phyloP scores from a whole-genome alignment of 2,113 vertebrate species.

The Charadrius vociferus region DNA sequence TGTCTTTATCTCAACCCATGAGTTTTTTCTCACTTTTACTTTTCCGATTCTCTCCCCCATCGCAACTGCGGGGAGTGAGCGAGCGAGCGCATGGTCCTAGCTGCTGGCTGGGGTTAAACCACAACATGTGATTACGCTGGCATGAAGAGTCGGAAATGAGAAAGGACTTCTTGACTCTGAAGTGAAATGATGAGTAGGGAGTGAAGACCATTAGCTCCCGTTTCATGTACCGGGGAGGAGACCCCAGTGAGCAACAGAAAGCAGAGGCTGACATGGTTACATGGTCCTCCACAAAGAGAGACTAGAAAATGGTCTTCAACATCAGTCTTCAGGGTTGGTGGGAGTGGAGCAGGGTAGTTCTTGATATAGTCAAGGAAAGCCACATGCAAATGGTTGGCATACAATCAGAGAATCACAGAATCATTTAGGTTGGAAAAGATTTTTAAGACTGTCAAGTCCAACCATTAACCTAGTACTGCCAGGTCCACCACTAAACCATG shows the following conservation, averaged over 20 bases:
- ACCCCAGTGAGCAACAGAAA: not conserved
- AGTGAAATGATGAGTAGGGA: not conserved
- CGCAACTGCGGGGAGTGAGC: too few relatives aligned
- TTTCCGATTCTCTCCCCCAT: too few relatives aligned
- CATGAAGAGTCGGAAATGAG: not conserved
- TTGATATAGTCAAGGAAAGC: not conserved
- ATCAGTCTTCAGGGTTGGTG: not conserved
- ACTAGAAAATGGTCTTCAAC: not conserved
- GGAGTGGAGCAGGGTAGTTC: not conserved
- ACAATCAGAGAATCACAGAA: too few relatives aligned
- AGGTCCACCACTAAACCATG: not conserved
- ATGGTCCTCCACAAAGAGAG: not conserved
- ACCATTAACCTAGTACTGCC: not conserved
- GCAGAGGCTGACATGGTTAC: not conserved
- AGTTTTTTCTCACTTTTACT: too few relatives aligned
- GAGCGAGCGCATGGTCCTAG: too few relatives aligned
- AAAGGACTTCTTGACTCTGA: not conserved
- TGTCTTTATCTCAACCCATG: too few relatives aligned
- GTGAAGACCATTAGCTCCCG: not conserved
- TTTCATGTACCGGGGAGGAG: fast-evolving
- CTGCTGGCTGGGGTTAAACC: too few relatives aligned
- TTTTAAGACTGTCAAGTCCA: not conserved
- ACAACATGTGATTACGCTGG: too few relatives aligned
- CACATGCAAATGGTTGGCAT: not conserved
- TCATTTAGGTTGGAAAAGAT: too few relatives aligned